Evolutionary conservation across 2,797 vertebrate species (phyloP), one percentile per base, ranked within the genome.

Genomic region (Clamator glandarius): DNA sequence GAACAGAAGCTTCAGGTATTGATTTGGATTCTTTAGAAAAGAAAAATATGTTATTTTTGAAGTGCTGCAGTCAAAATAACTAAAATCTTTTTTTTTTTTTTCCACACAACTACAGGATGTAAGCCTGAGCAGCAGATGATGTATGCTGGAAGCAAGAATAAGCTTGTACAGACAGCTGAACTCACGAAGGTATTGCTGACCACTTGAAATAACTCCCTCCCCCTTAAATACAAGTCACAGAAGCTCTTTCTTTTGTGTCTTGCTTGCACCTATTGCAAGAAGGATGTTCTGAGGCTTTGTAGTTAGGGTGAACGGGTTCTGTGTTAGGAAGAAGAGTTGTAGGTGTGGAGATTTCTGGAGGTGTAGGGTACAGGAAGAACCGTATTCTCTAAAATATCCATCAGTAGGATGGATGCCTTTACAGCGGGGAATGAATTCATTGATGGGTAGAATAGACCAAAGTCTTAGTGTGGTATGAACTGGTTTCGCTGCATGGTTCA

Each of bases 101-200:
- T 4, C 41, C 28, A 50, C 31, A 10, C 42, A 63, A 95, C 84
- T 94, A 64, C 84, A 99, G 99, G 99, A 41, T 99, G 99, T 96
- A 99, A 99, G 75, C 99, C 99, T 54, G 98, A 99, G 88, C 99
- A 99, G 91, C 99, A 99, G 98, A 99, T 99, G 99, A 99, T 99
- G 99, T 99, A 99, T 39, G 99, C 99, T 62, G 99, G 99, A 66
- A 99, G 99, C 97, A 99, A 99, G 97, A 99, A 98, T 95, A 98
- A 98, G 59, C 98, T 99, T 91, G 99, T 99, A 86, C 98, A 99
- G 94, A 97, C 97, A 64, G 98, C 98, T 74, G 98, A 99, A 78
- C 98, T 99, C 95, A 99, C 99, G 88, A 99, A 99, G 99, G 99
- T 99, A 97, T 80, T 46, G 42, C 13, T 93, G 69, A 64, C 10